A percentile compares a stretch with the other conserved stretches of the same genome.
phyloP scores from a whole-genome alignment of 2,888 invertebrate species.

The Tenodera sinensis region DNA sequence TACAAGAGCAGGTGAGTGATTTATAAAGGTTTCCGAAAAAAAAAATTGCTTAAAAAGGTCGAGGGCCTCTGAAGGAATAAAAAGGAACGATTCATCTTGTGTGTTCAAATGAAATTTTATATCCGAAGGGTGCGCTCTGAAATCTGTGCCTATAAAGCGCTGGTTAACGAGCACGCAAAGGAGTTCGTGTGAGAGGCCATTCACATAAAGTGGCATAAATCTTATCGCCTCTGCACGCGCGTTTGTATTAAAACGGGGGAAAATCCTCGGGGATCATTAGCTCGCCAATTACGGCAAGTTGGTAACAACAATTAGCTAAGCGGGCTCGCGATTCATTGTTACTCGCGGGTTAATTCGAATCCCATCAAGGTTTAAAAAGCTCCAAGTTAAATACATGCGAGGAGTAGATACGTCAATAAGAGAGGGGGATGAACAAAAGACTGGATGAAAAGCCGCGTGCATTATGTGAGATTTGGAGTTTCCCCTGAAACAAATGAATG shows the following conservation, averaged over 20 bases:
- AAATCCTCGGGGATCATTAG: not conserved
- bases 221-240: not conserved
- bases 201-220: not conserved
- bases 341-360: not conserved
- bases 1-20: too few species aligned
- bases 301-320: not conserved
- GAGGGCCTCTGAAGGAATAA: not conserved
- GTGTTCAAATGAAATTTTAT: not conserved
- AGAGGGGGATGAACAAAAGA: not conserved
- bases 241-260: not conserved
- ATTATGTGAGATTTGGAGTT: not conserved
- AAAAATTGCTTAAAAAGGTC: too few species aligned
- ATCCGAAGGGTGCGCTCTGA: not conserved
- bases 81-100: not conserved
- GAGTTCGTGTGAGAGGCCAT: not conserved
- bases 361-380: not conserved
- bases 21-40: too few species aligned
- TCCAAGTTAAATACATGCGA: not conserved
- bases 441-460: not conserved
- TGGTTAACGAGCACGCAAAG: not conserved
- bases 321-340: not conserved
- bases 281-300: not conserved
- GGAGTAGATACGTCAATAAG: not conserved
- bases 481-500: not conserved
- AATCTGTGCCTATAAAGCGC: not conserved